A percentile compares a stretch with the other conserved stretches of the same genome.
Conservation (phyloP, 2,888 invertebrate genomes). For the Coenonympha arcania region DNA sequence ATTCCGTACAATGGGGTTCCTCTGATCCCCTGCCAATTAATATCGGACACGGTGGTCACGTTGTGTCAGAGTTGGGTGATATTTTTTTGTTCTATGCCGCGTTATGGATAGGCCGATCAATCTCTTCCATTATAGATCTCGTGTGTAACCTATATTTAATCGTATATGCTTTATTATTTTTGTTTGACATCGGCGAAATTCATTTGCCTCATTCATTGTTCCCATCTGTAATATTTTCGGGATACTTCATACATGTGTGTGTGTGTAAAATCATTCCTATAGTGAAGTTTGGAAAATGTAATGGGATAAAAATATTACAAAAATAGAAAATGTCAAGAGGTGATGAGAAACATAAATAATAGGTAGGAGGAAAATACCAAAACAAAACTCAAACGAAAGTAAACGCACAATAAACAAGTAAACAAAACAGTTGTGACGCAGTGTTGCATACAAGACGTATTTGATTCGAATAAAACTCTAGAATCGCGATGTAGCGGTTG, state of each 20-base stretch:
- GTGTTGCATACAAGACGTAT: too few species aligned
- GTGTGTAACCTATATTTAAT: conserved; percentile 13
- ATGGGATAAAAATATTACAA: too few species aligned
- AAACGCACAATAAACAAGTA: too few species aligned
- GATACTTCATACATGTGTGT: too few species aligned
- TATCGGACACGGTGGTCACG: conserved; percentile 67
- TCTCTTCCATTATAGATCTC: conserved; percentile 26
- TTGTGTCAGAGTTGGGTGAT: conserved; percentile 57
- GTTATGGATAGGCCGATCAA: conserved; percentile 45
- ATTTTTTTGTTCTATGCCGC: conserved; percentile 46
- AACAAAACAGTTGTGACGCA: too few species aligned
- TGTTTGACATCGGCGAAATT: not conserved
- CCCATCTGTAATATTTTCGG: not conserved
- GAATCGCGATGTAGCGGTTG: not conserved
- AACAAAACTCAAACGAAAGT: too few species aligned
- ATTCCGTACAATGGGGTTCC: conserved; percentile 51
- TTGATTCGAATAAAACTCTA: not conserved
- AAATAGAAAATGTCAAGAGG: too few species aligned
- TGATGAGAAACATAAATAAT: too few species aligned
- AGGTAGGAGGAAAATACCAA: too few species aligned
- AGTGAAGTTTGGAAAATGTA: too few species aligned
- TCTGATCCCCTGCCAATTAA: conserved; percentile 70
- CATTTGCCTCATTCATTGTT: not conserved
- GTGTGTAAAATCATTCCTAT: too few species aligned
- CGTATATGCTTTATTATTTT: not conserved